These are phyloP conservation scores for Argynnis bischoffii DNA, from an alignment of 2,888 invertebrate genomes.

Conservation along the genomic window DNA sequence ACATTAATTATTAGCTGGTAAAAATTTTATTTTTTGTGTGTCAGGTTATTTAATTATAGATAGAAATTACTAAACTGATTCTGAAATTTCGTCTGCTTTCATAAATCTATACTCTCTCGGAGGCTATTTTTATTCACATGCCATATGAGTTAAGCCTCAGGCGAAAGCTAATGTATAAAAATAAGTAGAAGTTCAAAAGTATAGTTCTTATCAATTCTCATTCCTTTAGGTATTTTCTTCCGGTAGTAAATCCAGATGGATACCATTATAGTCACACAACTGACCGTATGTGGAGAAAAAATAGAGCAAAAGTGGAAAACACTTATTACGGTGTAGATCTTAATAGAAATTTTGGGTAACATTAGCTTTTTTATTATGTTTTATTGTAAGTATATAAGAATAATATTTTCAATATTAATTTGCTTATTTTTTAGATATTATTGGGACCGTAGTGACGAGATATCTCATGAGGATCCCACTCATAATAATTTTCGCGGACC, in stretches of 20 bases:
- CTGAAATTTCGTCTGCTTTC: no score
- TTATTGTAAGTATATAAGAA: not conserved
- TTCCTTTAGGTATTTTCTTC: conserved; percentile 84
- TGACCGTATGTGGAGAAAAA: conserved; percentile 93
- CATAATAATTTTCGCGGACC: conserved; percentile 66
- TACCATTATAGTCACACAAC: conserved; percentile 90
- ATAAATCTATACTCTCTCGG: no score
- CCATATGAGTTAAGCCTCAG: no score
- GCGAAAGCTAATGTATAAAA: no score
- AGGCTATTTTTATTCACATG: no score
- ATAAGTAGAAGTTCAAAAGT: not conserved
- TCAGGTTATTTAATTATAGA: no score
- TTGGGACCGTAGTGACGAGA: conserved; percentile 71
- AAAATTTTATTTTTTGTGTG: no score
- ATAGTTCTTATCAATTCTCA: not conserved
- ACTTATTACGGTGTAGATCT: conserved; percentile 88
- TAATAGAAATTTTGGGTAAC: conserved; percentile 91
- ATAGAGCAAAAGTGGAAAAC: conserved; percentile 79
- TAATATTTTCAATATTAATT: not conserved
- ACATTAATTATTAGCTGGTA: no score
- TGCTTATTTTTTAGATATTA: conserved; percentile 47
- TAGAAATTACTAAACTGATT: no score
- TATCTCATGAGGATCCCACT: conserved; percentile 57
- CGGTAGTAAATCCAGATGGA: conserved; percentile 92
- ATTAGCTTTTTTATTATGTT: not conserved